Conservation (phyloP, 2,888 invertebrate genomes). For the Myathropa florea region DNA sequence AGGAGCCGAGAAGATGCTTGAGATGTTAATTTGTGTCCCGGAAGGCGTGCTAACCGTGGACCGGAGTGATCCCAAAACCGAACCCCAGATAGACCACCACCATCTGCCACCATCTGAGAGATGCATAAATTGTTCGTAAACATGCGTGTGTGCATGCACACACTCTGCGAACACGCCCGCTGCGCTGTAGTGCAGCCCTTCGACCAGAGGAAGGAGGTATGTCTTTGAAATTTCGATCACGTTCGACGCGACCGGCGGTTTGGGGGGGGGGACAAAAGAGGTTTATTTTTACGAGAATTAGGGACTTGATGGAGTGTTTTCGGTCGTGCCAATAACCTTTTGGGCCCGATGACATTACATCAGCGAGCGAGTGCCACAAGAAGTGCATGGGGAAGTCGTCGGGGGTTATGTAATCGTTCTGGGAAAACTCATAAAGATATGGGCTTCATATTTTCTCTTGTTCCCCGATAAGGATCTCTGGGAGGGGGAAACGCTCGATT, state of each 20-base stretch:
- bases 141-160: conserved; percentile 54
- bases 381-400: conserved; percentile 38
- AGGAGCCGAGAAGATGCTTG: conserved; percentile 11
- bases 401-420: conserved; percentile 46
- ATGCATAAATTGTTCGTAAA: conserved; percentile 54
- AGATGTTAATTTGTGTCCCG: conserved; percentile 53
- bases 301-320: conserved; percentile 62
- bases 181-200: neutral
- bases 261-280: neutral
- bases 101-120: conserved; percentile 13
- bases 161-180: neutral
- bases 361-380: conserved; percentile 22
- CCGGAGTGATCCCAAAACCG: neutral
- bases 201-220: neutral
- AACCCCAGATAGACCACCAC: neutral
- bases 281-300: conserved; percentile 68
- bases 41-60: conserved; percentile 39
- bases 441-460: neutral
- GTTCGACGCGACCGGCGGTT: conserved; percentile 42
- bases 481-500: neutral
- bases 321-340: conserved; percentile 67
- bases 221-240: conserved; percentile 59
- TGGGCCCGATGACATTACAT: conserved; percentile 29
- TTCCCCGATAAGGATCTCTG: neutral
- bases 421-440: conserved; percentile 33